Base-by-base conservation (phyloP, 2,888 invertebrate genomes). In the Amiota communis region DNA sequence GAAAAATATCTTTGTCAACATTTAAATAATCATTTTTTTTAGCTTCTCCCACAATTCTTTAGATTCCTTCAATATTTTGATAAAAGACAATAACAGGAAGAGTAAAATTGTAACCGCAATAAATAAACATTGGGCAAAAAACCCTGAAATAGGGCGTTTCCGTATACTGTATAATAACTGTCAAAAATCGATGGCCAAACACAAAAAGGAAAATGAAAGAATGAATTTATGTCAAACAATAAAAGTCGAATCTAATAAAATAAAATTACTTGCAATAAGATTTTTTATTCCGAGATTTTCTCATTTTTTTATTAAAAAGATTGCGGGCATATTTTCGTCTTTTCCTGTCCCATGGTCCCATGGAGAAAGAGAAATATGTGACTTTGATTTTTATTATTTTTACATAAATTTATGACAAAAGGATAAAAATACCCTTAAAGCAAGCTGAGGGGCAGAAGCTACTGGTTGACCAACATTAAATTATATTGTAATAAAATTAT, bases 241-340 rank as follows among this genome's bases (percentile, higher is more conserved):
- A 86, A 81, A 86, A 83, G 78, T 36, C 69, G 78, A 82, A 83
- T 79, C 51, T 75, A 77, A 86, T 85, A 86, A 80, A 83, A 80
- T 47, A 36, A 68, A 49, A 68, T 68, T 68, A 68, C 67, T 13
- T 20, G 12, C 23, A 23, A 65, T 10, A 47, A 23, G 48, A 65
- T 48, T 47, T 51, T 68, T 68, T 53, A 36, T 36, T 6, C 6
- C 36, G 4, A 36, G 36, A 36, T 36, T 36, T 6, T 36, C 36
- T 36, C 36, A n/a, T 36, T 6, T 36, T 36, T 36, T 36, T 36
- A 36, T 36, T 36, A 36, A 36, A 36, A 36, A 36, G 15, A 51
- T 68, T 68, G 67, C 53, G 67, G 67, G 67, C 67, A 68, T 23
- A 68, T 68, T 68, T 53, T 67, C 51, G 20, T 67, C n/a, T 17